Evolutionary conservation across 2,797 vertebrate species (phyloP).

Genomic region (Threskiornis aethiopicus): DNA sequence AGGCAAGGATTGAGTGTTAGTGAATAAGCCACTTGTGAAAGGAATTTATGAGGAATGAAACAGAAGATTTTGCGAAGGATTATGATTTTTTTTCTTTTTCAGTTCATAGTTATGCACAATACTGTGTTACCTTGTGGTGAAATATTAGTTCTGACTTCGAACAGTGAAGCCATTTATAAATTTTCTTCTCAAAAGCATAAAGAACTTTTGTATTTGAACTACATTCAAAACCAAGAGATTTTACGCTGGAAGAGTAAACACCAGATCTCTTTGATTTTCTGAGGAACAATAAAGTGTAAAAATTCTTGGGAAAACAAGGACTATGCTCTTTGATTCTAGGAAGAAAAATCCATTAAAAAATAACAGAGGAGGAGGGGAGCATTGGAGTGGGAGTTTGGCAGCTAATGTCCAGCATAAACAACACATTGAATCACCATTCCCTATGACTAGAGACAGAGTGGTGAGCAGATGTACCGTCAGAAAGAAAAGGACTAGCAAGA

Average conservation of each 20-base stretch:
- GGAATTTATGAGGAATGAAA: not conserved
- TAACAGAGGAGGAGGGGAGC: accelerated
- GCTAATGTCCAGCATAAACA: not conserved
- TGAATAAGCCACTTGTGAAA: not conserved
- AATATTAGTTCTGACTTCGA: not conserved
- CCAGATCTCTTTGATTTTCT: not conserved
- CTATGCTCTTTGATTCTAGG: not conserved
- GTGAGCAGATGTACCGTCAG: not conserved
- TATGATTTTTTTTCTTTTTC: not conserved
- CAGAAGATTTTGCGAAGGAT: not conserved
- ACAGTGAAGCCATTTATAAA: not conserved
- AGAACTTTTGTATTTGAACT: not conserved
- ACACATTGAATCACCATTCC: not conserved
- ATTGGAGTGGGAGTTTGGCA: not conserved
- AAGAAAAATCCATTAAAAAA: not conserved
- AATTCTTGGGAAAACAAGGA: not conserved
- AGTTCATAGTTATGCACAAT: not conserved
- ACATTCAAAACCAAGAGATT: not conserved
- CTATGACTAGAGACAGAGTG: not conserved
- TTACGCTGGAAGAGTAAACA: not conserved
- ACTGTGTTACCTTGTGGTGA: not conserved
- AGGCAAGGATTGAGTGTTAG: not conserved
- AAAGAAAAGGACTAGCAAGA: not conserved
- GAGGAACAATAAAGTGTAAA: not conserved
- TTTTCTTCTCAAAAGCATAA: not conserved